These are phyloP conservation scores for Lonchura striata DNA, from an alignment of 2,113 vertebrate species.

Conservation along the genomic window DNA sequence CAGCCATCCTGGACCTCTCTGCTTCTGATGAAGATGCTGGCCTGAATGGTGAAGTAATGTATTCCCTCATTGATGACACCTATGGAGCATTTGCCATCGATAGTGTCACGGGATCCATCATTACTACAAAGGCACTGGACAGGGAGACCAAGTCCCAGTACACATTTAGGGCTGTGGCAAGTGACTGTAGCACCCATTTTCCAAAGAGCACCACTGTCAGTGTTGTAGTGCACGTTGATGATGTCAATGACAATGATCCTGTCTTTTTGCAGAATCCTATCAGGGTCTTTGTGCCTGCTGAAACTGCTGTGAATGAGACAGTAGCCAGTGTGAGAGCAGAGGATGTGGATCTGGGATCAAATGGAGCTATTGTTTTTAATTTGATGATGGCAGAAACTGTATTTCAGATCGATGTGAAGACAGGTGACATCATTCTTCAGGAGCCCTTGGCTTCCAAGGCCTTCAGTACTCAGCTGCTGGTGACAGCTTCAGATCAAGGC, in stretches of 20 bases:
- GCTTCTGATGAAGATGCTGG: constrained; percentile 84
- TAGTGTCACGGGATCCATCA: constrained; percentile 68
- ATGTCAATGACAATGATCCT: constrained; percentile 90
- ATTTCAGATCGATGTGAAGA: constrained; percentile 75
- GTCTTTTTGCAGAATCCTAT: constrained; percentile 79
- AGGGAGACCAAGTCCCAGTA: constrained; percentile 80
- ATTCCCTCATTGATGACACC: constrained; percentile 77
- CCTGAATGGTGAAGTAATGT: constrained; percentile 79
- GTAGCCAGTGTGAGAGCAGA: constrained; percentile 71
- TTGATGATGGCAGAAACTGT: constrained; percentile 69
- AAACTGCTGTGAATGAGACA: constrained; percentile 67
- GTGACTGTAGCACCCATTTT: constrained; percentile 75
- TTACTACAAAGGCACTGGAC: constrained; percentile 77
- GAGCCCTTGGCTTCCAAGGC: constrained; percentile 58
- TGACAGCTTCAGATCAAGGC: constrained; percentile 82
- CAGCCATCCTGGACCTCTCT: constrained; percentile 72
- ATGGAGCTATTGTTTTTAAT: constrained; percentile 79
- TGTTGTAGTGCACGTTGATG: constrained; percentile 78
- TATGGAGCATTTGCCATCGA: constrained; percentile 81
- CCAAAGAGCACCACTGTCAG: constrained; percentile 76
- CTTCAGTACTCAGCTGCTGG: constrained; percentile 75
- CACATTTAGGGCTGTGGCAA: constrained; percentile 77
- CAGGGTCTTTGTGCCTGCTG: constrained; percentile 69
- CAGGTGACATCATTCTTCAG: constrained; percentile 81
- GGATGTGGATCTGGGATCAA: constrained; percentile 82